A percentile compares a stretch with the other conserved stretches of the same genome.
phyloP scores from a whole-genome alignment of 2,113 vertebrate species.

The Clinocottus analis region DNA sequence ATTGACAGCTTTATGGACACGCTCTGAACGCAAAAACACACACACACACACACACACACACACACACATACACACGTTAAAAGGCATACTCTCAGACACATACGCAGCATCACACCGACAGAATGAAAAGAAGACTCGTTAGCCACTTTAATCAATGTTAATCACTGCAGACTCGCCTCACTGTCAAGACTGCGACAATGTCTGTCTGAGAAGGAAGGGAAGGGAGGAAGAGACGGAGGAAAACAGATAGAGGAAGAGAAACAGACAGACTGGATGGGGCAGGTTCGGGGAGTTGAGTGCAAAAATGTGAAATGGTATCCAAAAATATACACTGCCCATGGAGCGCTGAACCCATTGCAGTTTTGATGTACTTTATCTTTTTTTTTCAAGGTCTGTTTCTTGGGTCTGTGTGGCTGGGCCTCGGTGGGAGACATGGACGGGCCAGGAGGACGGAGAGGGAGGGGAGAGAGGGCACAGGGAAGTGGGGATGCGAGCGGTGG shows the following conservation, averaged over 20 bases:
- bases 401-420: constrained; percentile 46
- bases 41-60: constrained; percentile 21
- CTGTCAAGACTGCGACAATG: constrained; percentile 72
- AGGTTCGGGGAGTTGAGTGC: constrained; percentile 36
- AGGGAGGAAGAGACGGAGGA: constrained; percentile 22
- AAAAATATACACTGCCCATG: constrained; percentile 70
- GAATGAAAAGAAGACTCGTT: constrained; percentile 73
- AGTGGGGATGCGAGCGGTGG: constrained; percentile 41
- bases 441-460: constrained; percentile 29
- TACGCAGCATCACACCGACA: constrained; percentile 29
- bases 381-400: constrained; percentile 75
- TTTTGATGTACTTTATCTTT: constrained; percentile 76
- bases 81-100: neutral
- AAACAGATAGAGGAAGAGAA: constrained; percentile 32
- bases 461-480: constrained; percentile 36
- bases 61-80: constrained; percentile 25
- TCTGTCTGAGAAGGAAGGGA: constrained; percentile 57
- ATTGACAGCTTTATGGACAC: constrained; percentile 63
- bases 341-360: constrained; percentile 57
- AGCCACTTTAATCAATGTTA: constrained; percentile 82
- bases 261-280: constrained; percentile 49
- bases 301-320: constrained; percentile 66
- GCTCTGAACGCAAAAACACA: constrained; percentile 40
- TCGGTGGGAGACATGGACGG: constrained; percentile 49
- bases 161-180: constrained; percentile 78